A percentile compares a stretch with the other conserved stretches of the same genome.
These are phyloP conservation scores for Eustalomyia histrio DNA, from an alignment of 2,888 invertebrate species.

Conservation along the genomic window DNA sequence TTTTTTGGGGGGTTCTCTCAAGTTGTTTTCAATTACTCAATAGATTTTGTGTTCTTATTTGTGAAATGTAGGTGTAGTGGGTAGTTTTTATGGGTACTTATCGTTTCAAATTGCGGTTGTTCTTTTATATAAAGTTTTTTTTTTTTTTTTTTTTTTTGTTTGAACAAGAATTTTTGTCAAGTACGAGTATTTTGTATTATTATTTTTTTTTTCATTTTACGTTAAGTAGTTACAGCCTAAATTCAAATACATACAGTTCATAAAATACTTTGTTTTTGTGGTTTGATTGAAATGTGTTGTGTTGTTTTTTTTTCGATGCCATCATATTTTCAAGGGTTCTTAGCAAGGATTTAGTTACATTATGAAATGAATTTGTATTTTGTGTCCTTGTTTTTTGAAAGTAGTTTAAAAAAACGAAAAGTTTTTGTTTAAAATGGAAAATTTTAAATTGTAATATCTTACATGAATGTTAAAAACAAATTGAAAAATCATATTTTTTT, in stretches of 20 bases:
- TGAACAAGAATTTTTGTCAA: conserved; percentile 30
- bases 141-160: neutral
- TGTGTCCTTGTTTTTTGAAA: conserved; percentile 33
- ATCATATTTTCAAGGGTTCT: conserved; percentile 15
- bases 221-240: conserved; percentile 29
- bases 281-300: conserved; percentile 10
- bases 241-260: conserved; percentile 33
- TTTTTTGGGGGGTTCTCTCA: conserved; percentile 7
- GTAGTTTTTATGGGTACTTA: conserved; percentile 1
- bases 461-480: too few relatives aligned
- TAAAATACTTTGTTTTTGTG: conserved; percentile 16
- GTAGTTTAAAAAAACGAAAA: conserved; percentile 24
- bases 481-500: too few relatives aligned
- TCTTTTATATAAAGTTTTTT: conserved; percentile 23
- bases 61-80: conserved; percentile 28
- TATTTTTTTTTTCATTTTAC: too few relatives aligned
- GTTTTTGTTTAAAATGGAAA: neutral
- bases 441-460: too few relatives aligned
- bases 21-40: conserved; percentile 33
- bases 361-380: conserved; percentile 27
- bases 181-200: conserved; percentile 24
- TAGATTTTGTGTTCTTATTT: conserved; percentile 5
- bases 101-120: conserved; percentile 18
- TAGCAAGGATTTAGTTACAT: conserved; percentile 25
- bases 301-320: conserved; percentile 14